Base-by-base conservation (phyloP, 1,140 invertebrate genomes). In the Calycopis cecrops region DNA sequence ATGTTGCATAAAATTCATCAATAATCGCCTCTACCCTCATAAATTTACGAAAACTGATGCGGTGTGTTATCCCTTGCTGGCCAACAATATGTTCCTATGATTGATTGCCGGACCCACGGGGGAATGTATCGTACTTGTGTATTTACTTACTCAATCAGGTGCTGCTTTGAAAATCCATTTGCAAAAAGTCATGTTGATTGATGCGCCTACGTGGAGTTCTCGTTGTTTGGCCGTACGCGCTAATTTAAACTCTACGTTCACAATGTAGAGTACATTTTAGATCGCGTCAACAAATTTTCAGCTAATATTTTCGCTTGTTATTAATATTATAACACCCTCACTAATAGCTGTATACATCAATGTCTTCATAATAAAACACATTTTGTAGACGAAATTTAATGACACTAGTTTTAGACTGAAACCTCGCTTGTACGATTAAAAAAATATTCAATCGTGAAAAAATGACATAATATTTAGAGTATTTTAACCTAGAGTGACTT, bases 21-120 rank as follows among this genome's bases (percentile, higher is more conserved):
- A 82, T 79, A 81, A 77, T 73, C 61, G 52, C 12, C 37, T 48
- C 60, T 57, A 73, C 76, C 77, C 74, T 72, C 72, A 79, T 82
- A 82, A 73, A 80, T 83, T 69, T 69, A 64, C 67, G 69, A 69
- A 62, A 69, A 62, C 65, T 64, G 70, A 73, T 75, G 67, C 63
- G 68, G 62, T 73, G 69, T 63, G 69, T 63, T 74, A 73, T 73
- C 64, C 67, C 61, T 21, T 63, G 59, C 64, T 63, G 60, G 60
- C 71, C 68, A 75, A 81, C 79, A 83, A 84, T 81, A 77, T 78
- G 77, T 75, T 76, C 64, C 28, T 59, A 69, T 79, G 78, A 80
- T 79, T 74, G 78, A 80, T 83, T 60, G 63, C 40, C 37, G 60
- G 57, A 37, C 53, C 37, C 40, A 40, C 49, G 59, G 57, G 64